Evolutionary conservation across 2,888 invertebrate species (phyloP).

Genomic region (Melangyna quadrimaculata): DNA sequence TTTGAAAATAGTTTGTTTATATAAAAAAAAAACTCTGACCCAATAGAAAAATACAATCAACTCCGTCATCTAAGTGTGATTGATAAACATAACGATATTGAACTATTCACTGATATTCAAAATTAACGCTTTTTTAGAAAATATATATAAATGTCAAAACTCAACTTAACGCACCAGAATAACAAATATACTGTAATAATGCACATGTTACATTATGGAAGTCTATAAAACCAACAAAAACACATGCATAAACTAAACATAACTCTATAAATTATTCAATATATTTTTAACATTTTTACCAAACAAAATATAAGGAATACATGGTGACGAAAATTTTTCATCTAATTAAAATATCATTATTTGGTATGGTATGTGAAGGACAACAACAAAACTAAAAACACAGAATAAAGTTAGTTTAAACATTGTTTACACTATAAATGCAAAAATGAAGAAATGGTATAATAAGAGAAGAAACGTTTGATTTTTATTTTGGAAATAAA

Average conservation of each 20-base stretch:
- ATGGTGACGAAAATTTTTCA: background rate
- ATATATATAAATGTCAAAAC: constrained; percentile 34
- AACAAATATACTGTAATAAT: constrained; percentile 43
- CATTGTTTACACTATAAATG: background rate
- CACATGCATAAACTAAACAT: background rate
- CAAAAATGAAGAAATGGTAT: background rate
- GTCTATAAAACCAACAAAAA: constrained; percentile 7
- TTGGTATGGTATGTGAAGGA: constrained; percentile 16
- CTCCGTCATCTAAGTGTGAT: constrained; percentile 38
- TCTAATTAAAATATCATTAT: background rate
- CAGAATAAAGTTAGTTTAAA: background rate
- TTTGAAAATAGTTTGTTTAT: constrained; percentile 15
- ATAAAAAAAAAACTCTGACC: constrained; percentile 60
- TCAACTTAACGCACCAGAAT: constrained; percentile 37
- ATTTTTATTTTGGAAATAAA: constrained; percentile 18
- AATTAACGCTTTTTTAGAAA: constrained; percentile 2
- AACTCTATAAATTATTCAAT: background rate
- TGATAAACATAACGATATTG: constrained; percentile 14
- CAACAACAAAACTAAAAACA: constrained; percentile 23
- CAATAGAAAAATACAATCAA: constrained; percentile 30
- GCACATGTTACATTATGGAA: constrained; percentile 64
- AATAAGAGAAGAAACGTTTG: constrained; percentile 43
- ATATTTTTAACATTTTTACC: background rate
- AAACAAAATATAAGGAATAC: background rate
- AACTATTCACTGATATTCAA: constrained; percentile 56